Evolutionary conservation across 2,797 vertebrate species (phyloP), one percentile per base, ranked within the genome.

Genomic region (Spea hammondii): DNA sequence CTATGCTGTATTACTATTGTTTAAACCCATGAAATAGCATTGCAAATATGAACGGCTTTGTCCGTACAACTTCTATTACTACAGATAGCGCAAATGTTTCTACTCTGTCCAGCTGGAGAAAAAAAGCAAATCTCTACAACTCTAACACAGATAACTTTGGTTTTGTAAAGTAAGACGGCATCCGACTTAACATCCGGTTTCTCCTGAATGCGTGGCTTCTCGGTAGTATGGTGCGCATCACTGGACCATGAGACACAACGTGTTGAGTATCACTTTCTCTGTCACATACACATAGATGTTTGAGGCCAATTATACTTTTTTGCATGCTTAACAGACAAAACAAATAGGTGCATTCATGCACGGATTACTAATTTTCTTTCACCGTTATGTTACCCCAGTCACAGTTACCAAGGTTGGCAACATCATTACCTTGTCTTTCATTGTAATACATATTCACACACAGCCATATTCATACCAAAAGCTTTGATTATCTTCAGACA

Each of bases 381-480:
- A 17, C 5, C 4, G 17, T 51, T 45, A 1, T 48, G n/a, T 7
- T 6, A 12, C 45, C 11, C 65, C 47, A 49, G 32, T 1, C 4
- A 68, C 12, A 13, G 65, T 68, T 68, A n/a, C 12, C 47, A 4
- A 4, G 8, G n/a, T 13, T 67, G 45, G 9, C 32, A n/a, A 17
- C 6, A 17, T 17, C 13, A 11, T 60, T 5, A 62, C 8, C 32
- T 10, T 2, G 32, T 54, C 13, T 5, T 45, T n/a, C 32, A 12
- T 45, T 53, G 46, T 13, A 71, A 7, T 4, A 8, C 82, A 54
- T 85, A 62, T 82, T 97, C 89, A 99, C 76, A 99, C 93, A 88
- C 98, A 99, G 84, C 97, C 97, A 82, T 99, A 99, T 88, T 99
- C 98, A 44, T 96, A 98, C 98, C 98, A 99, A 88, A 99, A 86